phyloP scores from a whole-genome alignment of 2,888 invertebrate species.

The Steinernema carpocapsae region DNA sequence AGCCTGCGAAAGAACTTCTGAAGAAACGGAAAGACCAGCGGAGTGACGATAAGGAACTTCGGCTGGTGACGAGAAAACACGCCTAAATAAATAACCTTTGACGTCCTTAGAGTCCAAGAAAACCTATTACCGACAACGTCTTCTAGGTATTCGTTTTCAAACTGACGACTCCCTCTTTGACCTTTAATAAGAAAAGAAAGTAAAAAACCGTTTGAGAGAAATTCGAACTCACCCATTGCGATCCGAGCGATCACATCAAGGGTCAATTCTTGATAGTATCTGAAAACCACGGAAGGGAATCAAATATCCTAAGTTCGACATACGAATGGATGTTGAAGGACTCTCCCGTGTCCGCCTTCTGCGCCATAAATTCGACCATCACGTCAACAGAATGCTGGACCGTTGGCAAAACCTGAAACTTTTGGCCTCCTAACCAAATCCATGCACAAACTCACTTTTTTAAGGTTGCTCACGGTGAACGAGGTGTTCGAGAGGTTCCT shows the following conservation, averaged over 20 bases:
- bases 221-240: constrained; percentile 69
- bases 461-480: constrained; percentile 72
- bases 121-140: constrained; percentile 21
- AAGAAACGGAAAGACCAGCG: constrained; percentile 38
- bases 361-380: constrained; percentile 69
- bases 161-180: constrained; percentile 42
- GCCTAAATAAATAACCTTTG: not conserved
- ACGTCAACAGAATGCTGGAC: constrained; percentile 70
- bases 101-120: no score
- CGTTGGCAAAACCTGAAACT: constrained; percentile 69
- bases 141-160: constrained; percentile 34
- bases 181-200: constrained; percentile 19
- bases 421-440: no score
- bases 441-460: constrained; percentile 50
- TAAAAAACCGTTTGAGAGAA: not conserved
- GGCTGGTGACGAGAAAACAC: constrained; percentile 1
- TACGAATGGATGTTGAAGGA: constrained; percentile 70
- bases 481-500: constrained; percentile 72
- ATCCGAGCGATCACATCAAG: constrained; percentile 72
- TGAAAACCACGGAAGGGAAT: no score
- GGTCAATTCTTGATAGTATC: constrained; percentile 71
- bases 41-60: constrained; percentile 13
- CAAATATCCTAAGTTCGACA: constrained; percentile 36
- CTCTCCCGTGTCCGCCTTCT: constrained; percentile 59
- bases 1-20: not conserved